A percentile compares a stretch with the other conserved stretches of the same genome.
Evolutionary conservation across 2,113 vertebrate species (phyloP).

Genomic region (Gymnobelideus leadbeateri): DNA sequence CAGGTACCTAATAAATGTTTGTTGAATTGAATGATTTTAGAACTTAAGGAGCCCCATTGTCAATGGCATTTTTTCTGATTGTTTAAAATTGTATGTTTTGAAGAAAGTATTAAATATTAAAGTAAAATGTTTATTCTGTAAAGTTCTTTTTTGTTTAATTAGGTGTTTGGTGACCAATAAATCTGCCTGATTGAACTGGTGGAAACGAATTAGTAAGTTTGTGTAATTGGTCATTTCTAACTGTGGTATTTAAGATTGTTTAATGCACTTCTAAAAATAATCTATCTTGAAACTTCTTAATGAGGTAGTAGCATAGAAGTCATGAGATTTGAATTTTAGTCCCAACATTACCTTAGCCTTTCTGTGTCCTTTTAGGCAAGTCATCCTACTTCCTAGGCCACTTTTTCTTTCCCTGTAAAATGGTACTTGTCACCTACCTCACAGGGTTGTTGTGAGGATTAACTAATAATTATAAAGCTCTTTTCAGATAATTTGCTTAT

Average conservation of each 20-base stretch:
- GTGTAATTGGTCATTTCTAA: slow-evolving; percentile 73
- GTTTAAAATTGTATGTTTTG: slow-evolving; percentile 68
- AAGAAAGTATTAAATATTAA: slow-evolving; percentile 70
- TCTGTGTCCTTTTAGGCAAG: slow-evolving; percentile 14
- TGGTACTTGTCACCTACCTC: slow-evolving; percentile 38
- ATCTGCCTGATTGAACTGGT: slow-evolving; percentile 79
- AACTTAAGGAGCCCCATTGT: slow-evolving; percentile 39
- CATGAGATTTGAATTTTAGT: slow-evolving; percentile 23
- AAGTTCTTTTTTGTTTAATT: slow-evolving; percentile 80
- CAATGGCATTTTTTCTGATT: slow-evolving; percentile 49
- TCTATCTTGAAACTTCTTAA: slow-evolving; percentile 52
- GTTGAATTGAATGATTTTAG: slow-evolving; percentile 32
- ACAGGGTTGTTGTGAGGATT: slow-evolving; percentile 68
- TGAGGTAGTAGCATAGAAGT: slow-evolving; percentile 28
- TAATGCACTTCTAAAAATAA: slow-evolving; percentile 59
- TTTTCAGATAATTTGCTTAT: slow-evolving; percentile 21
- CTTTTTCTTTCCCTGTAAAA: slow-evolving; percentile 3
- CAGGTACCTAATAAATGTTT: background rate
- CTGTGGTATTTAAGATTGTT: slow-evolving; percentile 61
- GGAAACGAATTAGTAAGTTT: slow-evolving; percentile 79
- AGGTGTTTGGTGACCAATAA: slow-evolving; percentile 79
- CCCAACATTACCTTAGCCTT: slow-evolving; percentile 34
- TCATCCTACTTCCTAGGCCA: background rate
- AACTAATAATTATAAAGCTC: slow-evolving; percentile 32
- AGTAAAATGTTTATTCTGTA: slow-evolving; percentile 81